Conservation (phyloP, 2,113 vertebrate species). For the Trochalopteron elliotii region DNA sequence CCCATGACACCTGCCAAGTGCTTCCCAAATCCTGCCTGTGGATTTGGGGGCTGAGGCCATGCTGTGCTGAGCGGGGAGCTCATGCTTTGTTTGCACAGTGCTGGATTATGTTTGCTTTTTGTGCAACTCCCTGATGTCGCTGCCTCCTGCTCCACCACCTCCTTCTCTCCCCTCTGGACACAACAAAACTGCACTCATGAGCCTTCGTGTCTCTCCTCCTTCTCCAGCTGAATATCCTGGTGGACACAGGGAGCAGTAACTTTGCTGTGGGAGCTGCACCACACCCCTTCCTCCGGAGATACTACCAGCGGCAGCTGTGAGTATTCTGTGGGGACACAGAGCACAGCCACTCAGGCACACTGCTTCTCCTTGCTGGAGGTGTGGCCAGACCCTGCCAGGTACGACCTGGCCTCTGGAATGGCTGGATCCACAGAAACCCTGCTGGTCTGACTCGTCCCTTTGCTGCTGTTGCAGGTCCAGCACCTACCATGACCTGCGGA, state of each 20-base stretch:
- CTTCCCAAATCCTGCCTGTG: not conserved
- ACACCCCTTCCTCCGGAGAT: conserved; percentile 91
- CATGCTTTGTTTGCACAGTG: not conserved
- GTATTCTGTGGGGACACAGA: conserved; percentile 35
- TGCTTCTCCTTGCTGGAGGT: not conserved
- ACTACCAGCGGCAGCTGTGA: conserved; percentile 95
- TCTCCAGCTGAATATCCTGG: conserved; percentile 92
- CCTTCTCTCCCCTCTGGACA: not conserved
- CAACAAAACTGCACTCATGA: not conserved
- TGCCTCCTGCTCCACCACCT: not conserved
- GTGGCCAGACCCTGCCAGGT: not conserved
- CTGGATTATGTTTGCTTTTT: not conserved
- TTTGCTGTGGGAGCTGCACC: conserved; percentile 95
- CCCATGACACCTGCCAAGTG: not conserved
- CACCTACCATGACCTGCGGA: conserved; percentile 89
- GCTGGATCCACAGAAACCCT: not conserved
- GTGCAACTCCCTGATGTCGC: not conserved
- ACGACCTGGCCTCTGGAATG: rapidly evolving
- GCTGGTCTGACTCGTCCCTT: not conserved
- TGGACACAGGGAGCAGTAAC: conserved; percentile 98
- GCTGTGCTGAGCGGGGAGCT: not conserved
- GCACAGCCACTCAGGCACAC: rapidly evolving
- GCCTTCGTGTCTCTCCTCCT: not conserved
- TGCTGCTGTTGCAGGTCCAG: conserved; percentile 75
- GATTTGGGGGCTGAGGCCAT: not conserved